A percentile compares a stretch with the other conserved stretches of the same genome.
These are phyloP conservation scores for Meganola albula DNA, from an alignment of 2,888 invertebrate genomes.

Conservation along the genomic window DNA sequence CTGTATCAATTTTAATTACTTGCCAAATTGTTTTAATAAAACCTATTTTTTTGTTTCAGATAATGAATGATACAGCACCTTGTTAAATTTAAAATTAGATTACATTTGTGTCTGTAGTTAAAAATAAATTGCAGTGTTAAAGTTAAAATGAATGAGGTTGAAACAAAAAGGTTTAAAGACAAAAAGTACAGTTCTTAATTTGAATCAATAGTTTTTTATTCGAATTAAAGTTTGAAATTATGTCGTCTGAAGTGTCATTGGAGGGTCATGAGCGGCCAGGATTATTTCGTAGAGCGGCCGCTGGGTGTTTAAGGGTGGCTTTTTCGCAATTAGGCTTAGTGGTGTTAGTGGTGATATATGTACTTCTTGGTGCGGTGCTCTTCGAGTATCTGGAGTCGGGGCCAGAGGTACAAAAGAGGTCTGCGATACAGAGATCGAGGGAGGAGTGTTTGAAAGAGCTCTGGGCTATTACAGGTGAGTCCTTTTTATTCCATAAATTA, in stretches of 20 bases:
- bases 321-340: slow-evolving; percentile 84
- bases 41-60: slow-evolving; percentile 28
- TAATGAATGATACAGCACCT: slow-evolving; percentile 15
- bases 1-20: too few species aligned
- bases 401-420: slow-evolving; percentile 80
- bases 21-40: too few species aligned
- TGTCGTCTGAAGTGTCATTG: slow-evolving; percentile 71
- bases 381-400: slow-evolving; percentile 86
- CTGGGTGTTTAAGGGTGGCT: slow-evolving; percentile 73
- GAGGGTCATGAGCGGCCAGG: slow-evolving; percentile 62
- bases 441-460: slow-evolving; percentile 84
- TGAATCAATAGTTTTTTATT: too few species aligned
- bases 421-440: slow-evolving; percentile 79
- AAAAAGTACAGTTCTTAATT: slow-evolving; percentile 21
- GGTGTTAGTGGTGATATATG: slow-evolving; percentile 84
- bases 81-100: neutral
- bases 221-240: slow-evolving; percentile 27
- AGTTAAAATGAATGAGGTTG: slow-evolving; percentile 22
- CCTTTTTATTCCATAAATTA: neutral
- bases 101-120: neutral
- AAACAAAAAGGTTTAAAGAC: slow-evolving; percentile 29
- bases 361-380: slow-evolving; percentile 84
- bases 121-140: too few species aligned
- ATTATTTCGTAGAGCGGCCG: slow-evolving; percentile 44
- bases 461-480: slow-evolving; percentile 88